These are phyloP conservation scores for Ibycter americanus DNA, from an alignment of 2,797 vertebrate genomes.

Conservation along the genomic window DNA sequence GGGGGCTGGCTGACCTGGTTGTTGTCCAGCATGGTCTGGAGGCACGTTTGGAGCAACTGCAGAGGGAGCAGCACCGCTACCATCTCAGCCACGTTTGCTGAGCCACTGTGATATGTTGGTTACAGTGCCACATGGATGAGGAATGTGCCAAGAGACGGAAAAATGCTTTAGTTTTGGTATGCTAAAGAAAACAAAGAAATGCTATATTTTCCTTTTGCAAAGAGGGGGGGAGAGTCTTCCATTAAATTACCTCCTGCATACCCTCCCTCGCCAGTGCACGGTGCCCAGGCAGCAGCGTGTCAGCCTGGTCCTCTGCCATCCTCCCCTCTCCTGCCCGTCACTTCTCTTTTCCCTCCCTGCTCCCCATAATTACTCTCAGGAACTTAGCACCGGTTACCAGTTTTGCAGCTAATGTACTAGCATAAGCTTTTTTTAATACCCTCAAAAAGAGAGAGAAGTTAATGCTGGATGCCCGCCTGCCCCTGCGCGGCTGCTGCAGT, in stretches of 20 bases:
- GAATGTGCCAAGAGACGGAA: neutral
- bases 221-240: neutral
- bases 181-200: neutral
- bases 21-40: neutral
- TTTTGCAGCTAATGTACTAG: neutral
- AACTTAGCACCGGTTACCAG: neutral
- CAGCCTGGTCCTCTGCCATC: neutral
- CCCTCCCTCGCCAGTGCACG: fast-evolving
- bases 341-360: neutral
- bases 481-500: neutral
- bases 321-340: neutral
- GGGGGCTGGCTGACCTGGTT: neutral
- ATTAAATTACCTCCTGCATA: neutral
- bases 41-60: neutral
- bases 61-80: fast-evolving
- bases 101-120: fast-evolving
- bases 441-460: conserved; percentile 2
- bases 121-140: neutral
- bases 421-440: neutral
- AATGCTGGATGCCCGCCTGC: neutral
- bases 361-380: neutral
- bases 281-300: fast-evolving
- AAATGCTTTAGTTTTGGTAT: neutral
- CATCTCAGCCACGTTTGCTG: neutral
- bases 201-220: neutral